Conservation (phyloP, 2,888 invertebrate species). For the Drosophila maculinotata region DNA sequence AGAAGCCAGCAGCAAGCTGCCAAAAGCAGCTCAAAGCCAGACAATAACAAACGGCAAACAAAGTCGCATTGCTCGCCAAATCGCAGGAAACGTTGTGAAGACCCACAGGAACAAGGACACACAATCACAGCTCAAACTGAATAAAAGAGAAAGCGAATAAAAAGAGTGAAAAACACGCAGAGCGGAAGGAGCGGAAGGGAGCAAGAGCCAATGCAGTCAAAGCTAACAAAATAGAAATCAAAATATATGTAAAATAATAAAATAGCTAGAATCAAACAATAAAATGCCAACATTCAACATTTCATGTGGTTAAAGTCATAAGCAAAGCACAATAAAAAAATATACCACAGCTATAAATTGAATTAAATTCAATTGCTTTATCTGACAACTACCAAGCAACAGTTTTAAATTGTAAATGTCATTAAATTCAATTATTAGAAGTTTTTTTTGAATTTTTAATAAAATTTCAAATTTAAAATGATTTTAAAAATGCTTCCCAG, state of each 20-base stretch:
- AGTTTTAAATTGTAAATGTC: too few species aligned
- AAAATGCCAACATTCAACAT: too few species aligned
- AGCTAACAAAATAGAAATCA: slow-evolving; percentile 21
- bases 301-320: slow-evolving; percentile 21
- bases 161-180: background rate
- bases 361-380: slow-evolving; percentile 30
- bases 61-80: slow-evolving; percentile 30
- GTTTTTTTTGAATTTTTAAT: too few species aligned
- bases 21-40: slow-evolving; percentile 31
- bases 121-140: slow-evolving; percentile 2
- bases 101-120: slow-evolving; percentile 20
- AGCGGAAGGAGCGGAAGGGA: background rate
- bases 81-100: slow-evolving; percentile 18
- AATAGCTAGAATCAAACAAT: slow-evolving; percentile 28
- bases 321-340: slow-evolving; percentile 8
- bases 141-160: background rate
- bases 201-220: slow-evolving; percentile 53
- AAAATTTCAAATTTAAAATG: too few species aligned
- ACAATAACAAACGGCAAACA: slow-evolving; percentile 43
- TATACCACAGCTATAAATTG: background rate
- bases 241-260: slow-evolving; percentile 21
- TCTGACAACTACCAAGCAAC: too few species aligned
- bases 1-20: too few species aligned
- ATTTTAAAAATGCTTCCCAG: too few species aligned
- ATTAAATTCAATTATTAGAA: too few species aligned